Evolutionary conservation across 30 jellyfish, hydroid and myxozoan genomes (phyloP).

Genomic region (Mastigias papua): DNA sequence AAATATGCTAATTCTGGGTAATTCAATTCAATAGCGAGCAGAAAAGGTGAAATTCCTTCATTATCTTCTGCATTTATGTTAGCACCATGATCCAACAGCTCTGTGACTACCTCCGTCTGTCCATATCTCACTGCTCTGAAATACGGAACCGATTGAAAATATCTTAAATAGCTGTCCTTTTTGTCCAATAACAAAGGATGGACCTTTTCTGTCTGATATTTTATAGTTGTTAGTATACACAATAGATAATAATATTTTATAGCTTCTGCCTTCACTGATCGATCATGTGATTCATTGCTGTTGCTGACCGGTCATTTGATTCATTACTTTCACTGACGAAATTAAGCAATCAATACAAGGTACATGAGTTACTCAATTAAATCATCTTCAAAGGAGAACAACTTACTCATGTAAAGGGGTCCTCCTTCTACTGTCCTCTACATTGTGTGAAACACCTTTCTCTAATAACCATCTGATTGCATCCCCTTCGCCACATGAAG

Average conservation of each 20-base stretch:
- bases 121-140: constrained; percentile 39
- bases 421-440: constrained; percentile 17
- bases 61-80: constrained; percentile 9
- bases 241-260: too few species aligned
- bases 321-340: too few species aligned
- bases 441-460: constrained; percentile 4
- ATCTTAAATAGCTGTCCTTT: too few species aligned
- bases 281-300: too few species aligned
- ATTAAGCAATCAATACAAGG: too few species aligned
- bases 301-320: too few species aligned
- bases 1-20: not conserved
- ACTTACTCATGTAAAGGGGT: constrained; percentile 55
- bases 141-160: not conserved
- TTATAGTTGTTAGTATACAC: too few species aligned
- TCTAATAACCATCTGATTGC: not conserved
- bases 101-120: constrained; percentile 1
- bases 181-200: too few species aligned
- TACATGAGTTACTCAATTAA: too few species aligned
- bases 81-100: constrained; percentile 2
- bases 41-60: constrained; percentile 43
- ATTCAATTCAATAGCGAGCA: constrained; percentile 11
- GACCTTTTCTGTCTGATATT: too few species aligned
- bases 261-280: too few species aligned
- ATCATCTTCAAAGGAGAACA: too few species aligned
- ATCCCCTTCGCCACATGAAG: constrained; percentile 29